phyloP scores from a whole-genome alignment of 2,113 vertebrate species.

The Donacobius atricapilla region DNA sequence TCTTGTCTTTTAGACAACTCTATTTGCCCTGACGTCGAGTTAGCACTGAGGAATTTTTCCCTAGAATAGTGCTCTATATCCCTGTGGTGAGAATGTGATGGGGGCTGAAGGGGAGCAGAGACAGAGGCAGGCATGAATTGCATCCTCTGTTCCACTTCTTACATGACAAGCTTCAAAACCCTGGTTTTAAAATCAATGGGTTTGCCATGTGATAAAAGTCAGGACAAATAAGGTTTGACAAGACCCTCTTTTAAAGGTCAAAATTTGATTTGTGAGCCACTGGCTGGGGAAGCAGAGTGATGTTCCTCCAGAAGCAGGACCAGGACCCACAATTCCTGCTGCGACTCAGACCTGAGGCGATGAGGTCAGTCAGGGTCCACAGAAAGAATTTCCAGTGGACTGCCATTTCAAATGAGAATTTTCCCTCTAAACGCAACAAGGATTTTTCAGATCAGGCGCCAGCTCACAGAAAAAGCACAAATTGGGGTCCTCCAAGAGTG shows the following conservation, averaged over 20 bases:
- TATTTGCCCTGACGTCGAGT: background rate
- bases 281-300: background rate
- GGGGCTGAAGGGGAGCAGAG: background rate
- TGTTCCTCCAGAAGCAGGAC: background rate
- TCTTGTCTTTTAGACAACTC: background rate
- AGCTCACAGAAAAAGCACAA: background rate
- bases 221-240: background rate
- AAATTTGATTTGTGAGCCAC: background rate
- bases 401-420: background rate
- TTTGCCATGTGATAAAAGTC: background rate
- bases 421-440: background rate
- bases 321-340: background rate
- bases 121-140: background rate
- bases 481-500: background rate
- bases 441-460: background rate
- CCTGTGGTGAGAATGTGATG: rapidly evolving
- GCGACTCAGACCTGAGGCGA: background rate
- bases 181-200: background rate
- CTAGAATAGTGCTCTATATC: background rate
- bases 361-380: background rate
- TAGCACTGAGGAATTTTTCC: background rate
- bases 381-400: background rate
- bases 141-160: background rate
- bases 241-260: background rate
- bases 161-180: background rate